phyloP scores from a whole-genome alignment of 2,113 vertebrate genomes.

The rat (Rattus norvegicus) region GRCr8 NC_086023.1:144005001-144005500 shows the following conservation, averaged over 20 bases:
- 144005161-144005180: not conserved
- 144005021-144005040: conserved; percentile 42
- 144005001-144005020: conserved; percentile 33
- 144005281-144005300: conserved; percentile 62
- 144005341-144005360: not conserved
- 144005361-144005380: not conserved
- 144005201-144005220: not conserved
- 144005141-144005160: conserved; percentile 23
- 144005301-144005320: not conserved
- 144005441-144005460: not conserved
- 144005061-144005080: conserved; percentile 33
- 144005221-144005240: not conserved
- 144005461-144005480: not conserved
- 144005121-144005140: conserved; percentile 27
- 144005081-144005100: conserved; percentile 30
- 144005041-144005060: conserved; percentile 47
- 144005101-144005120: not conserved
- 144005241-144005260: not conserved
- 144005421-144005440: not conserved
- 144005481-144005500: conserved; percentile 20
- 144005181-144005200: not conserved
- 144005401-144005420: not conserved
- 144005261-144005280: conserved; percentile 35
- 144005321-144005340: not conserved
- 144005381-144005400: not conserved